Base-by-base conservation (phyloP, 92 coral and sea anemone species). In the Porites divaricata region DNA sequence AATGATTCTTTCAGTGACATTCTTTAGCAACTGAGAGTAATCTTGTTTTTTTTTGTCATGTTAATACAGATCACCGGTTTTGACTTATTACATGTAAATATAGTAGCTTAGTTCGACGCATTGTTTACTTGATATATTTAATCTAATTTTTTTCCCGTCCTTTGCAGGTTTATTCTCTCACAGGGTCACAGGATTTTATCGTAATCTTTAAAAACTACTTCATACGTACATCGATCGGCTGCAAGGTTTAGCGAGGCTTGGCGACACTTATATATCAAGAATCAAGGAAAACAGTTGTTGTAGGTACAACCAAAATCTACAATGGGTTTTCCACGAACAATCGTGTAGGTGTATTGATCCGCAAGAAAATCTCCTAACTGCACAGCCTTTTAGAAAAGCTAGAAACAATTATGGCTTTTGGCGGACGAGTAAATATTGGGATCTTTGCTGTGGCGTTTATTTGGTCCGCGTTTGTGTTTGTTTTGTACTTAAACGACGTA, bases 401-500 rank as follows among this genome's bases (percentile, higher is more conserved):
- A 6, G 48, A 57, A 22, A 54, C 41, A 8, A 12, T 9, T 1
- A 80, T 80, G 85, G 35, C 22, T 56, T 2, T 54, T 49, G 15
- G 53, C 7, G 66, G 58, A n/a, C 76, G 85, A 2, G 10, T 80
- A 4, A 80, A n/a, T 57, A 26, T 53, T 52, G 41, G 15, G 1
- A 80, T 80, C 12, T 24, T 71, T n/a, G 63, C 20, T 16, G 17
- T 71, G 2, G 72, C 79, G 1, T 2, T 73, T 8, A 2, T 82
- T 51, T 82, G 86, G 86, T 72, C 79, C 8, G 49, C 63, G 50
- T 15, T 82, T 23, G 24, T 82, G 9, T 82, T 57, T 23, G 8
- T 48, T 41, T 12, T 82, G 78, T 82, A 72, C 25, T 59, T 71
- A 0, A 82, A 2, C 56, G 51, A 28, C 17, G 22, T 64, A 9